Percentiles rank a stretch among this genome's conserved stretches.
These are phyloP conservation scores for Tachycineta bicolor DNA, from an alignment of 2,113 vertebrate species.

Conservation along the genomic window DNA sequence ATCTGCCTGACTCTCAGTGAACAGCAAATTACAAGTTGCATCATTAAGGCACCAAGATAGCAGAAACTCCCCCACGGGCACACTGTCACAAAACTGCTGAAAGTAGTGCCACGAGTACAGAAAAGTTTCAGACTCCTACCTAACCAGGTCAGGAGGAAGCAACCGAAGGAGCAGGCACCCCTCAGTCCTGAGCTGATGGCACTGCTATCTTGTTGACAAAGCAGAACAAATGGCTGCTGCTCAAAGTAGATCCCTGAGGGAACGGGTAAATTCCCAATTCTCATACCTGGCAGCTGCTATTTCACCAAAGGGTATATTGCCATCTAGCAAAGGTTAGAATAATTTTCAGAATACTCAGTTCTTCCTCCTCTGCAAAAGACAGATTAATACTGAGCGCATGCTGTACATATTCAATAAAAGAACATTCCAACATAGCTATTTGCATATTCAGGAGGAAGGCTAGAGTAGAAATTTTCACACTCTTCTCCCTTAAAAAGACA, in stretches of 20 bases:
- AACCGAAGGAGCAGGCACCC: neutral
- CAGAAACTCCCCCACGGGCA: neutral
- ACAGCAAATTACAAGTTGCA: neutral
- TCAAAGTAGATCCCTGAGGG: neutral
- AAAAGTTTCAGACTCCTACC: neutral
- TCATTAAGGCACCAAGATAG: neutral
- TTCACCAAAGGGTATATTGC: neutral
- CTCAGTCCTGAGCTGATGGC: neutral
- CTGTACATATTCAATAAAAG: neutral
- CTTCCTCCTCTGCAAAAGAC: neutral
- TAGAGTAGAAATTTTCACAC: neutral
- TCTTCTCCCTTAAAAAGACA: neutral
- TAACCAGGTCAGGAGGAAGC: neutral
- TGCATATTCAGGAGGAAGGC: neutral
- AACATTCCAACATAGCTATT: neutral
- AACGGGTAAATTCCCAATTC: neutral
- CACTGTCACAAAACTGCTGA: neutral
- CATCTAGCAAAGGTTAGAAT: neutral
- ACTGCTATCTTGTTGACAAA: neutral
- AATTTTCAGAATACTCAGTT: neutral
- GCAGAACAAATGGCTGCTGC: neutral
- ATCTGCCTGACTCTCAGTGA: neutral
- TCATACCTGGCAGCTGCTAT: neutral
- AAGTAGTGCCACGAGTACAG: neutral
- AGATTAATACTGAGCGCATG: neutral